These are phyloP conservation scores for Drosophila busckii DNA, from an alignment of 1,140 invertebrate genomes.

Conservation along the genomic window DNA sequence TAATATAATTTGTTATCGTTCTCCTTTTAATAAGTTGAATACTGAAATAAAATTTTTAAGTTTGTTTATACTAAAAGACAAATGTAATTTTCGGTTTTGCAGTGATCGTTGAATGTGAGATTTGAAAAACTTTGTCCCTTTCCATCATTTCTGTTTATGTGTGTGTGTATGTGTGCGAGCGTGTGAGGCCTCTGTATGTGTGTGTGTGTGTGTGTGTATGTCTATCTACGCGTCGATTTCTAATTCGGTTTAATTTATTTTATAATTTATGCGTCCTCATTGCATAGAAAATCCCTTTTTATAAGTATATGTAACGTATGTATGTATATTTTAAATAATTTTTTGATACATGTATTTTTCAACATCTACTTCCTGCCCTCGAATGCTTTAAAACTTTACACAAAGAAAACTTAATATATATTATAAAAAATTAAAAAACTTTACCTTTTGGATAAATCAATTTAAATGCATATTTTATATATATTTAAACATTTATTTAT, in stretches of 20 bases:
- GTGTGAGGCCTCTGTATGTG: neutral
- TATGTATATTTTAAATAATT: slow-evolving; percentile 66
- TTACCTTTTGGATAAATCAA: slow-evolving; percentile 74
- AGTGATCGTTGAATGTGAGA: too few relatives aligned
- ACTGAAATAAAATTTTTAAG: slow-evolving; percentile 39
- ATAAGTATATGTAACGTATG: slow-evolving; percentile 38
- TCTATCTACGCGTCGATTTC: neutral
- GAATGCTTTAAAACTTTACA: slow-evolving; percentile 76
- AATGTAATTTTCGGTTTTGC: too few relatives aligned
- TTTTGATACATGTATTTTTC: slow-evolving; percentile 75
- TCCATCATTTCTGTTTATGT: slow-evolving; percentile 35
- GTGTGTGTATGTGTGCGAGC: too few relatives aligned
- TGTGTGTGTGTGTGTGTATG: neutral
- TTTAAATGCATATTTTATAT: slow-evolving; percentile 74
- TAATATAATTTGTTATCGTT: slow-evolving; percentile 7
- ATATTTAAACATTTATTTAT: slow-evolving; percentile 75
- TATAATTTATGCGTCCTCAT: slow-evolving; percentile 17
- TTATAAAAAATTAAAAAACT: slow-evolving; percentile 62
- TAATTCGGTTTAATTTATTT: neutral
- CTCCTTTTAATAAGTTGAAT: slow-evolving; percentile 18
- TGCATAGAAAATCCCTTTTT: slow-evolving; percentile 18
- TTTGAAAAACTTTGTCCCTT: slow-evolving; percentile 16
- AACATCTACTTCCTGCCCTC: slow-evolving; percentile 75
- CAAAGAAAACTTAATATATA: slow-evolving; percentile 45
- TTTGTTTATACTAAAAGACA: slow-evolving; percentile 25